These are phyloP conservation scores for Allochrocebus solatus DNA, from an alignment of 2,797 vertebrate species.

Conservation along the genomic window DNA sequence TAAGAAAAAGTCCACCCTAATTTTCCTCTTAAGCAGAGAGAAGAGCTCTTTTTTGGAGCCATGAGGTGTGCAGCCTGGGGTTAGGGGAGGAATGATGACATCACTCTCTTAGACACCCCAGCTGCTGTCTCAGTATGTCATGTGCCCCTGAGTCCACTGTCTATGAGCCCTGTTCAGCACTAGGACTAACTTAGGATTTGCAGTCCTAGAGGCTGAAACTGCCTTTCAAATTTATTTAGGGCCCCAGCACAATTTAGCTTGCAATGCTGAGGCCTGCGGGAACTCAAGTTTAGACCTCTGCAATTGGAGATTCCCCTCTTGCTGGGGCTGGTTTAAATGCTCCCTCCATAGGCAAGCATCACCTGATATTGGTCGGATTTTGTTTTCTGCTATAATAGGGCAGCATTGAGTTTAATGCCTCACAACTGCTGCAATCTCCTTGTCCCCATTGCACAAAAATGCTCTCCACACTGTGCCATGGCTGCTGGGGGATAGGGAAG, in stretches of 20 bases:
- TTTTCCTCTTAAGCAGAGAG: not conserved
- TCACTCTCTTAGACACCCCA: too few species aligned
- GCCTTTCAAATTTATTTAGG: not conserved
- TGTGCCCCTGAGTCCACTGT: not conserved
- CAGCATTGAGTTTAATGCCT: not conserved
- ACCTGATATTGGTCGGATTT: not conserved
- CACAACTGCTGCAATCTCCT: not conserved
- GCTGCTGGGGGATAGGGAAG: not conserved
- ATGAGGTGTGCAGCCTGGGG: not conserved
- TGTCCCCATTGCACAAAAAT: not conserved
- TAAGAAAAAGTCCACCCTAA: not conserved
- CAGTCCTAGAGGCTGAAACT: not conserved
- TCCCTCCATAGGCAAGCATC: not conserved
- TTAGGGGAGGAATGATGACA: too few species aligned
- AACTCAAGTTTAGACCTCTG: not conserved
- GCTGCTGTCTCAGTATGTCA: too few species aligned
- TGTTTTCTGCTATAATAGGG: not conserved
- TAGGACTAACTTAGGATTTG: not conserved
- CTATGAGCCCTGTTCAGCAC: not conserved
- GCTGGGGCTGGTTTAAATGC: not conserved
- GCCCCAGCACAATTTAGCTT: not conserved
- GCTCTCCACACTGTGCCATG: not conserved
- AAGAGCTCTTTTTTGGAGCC: not conserved
- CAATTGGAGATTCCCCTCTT: not conserved
- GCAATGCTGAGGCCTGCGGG: not conserved